Evolutionary conservation across 1,140 invertebrate species (phyloP).

Genomic region (Drosophila nikananu): DNA sequence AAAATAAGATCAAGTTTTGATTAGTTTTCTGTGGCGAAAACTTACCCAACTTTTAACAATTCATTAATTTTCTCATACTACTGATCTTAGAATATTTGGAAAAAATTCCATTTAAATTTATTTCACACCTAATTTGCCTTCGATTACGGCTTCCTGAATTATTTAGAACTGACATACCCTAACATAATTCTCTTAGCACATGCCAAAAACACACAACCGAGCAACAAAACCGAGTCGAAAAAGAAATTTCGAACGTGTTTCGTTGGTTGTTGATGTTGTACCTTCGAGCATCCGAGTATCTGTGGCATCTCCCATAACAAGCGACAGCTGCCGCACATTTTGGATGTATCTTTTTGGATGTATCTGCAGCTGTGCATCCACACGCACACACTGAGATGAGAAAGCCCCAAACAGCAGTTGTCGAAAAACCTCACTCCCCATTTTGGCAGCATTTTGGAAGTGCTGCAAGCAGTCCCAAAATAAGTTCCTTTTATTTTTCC

Average conservation of each 20-base stretch:
- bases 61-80: neutral
- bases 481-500: conserved; percentile 52
- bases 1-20: too few species aligned
- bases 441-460: conserved; percentile 61
- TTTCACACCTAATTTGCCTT: conserved; percentile 12
- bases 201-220: conserved; percentile 28
- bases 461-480: conserved; percentile 62
- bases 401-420: neutral
- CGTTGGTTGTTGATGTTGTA: conserved; percentile 17
- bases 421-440: neutral
- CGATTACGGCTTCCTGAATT: conserved; percentile 11
- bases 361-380: conserved; percentile 70
- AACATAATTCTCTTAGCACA: conserved; percentile 43
- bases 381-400: conserved; percentile 3
- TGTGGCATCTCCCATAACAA: conserved; percentile 32
- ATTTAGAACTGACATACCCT: conserved; percentile 24
- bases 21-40: neutral
- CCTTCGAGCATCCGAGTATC: conserved; percentile 20
- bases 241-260: conserved; percentile 60
- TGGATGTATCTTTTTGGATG: conserved; percentile 62
- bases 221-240: conserved; percentile 15
- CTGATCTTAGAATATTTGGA: neutral
- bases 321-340: conserved; percentile 70
- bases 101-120: neutral
- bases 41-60: neutral